phyloP scores from a whole-genome alignment of 2,113 vertebrate species.

The Oreocharis arfaki region DNA sequence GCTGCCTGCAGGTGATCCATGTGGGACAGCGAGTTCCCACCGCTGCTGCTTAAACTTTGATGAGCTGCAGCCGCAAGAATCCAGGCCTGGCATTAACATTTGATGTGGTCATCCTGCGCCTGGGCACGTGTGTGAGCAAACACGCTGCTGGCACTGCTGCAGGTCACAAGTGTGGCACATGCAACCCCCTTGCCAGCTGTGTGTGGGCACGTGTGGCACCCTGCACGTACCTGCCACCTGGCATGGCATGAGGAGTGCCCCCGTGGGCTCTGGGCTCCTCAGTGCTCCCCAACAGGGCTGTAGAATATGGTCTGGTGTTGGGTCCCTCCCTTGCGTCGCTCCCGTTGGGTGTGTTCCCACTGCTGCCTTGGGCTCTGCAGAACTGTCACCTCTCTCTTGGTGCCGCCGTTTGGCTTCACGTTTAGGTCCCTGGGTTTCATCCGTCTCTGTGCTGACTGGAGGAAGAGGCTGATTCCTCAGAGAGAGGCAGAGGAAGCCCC shows the following conservation, averaged over 20 bases:
- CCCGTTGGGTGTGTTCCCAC: fast-evolving
- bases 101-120: slow-evolving; percentile 49
- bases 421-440: background rate
- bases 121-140: background rate
- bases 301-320: background rate
- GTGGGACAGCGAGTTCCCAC: slow-evolving; percentile 70
- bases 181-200: background rate
- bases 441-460: fast-evolving
- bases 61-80: slow-evolving; percentile 72
- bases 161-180: background rate
- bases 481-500: background rate
- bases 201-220: background rate
- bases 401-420: fast-evolving
- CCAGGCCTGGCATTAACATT: slow-evolving; percentile 81
- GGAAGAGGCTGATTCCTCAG: background rate
- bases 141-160: background rate
- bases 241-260: fast-evolving
- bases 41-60: slow-evolving; percentile 80
- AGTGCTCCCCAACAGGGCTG: background rate
- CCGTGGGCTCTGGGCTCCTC: background rate
- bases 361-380: background rate
- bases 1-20: background rate
- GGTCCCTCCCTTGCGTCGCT: fast-evolving
- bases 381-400: background rate
- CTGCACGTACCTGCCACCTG: fast-evolving